Evolutionary conservation across 2,797 vertebrate species (phyloP), one percentile per base, ranked within the genome.

Genomic region (Etheostoma perlongum): DNA sequence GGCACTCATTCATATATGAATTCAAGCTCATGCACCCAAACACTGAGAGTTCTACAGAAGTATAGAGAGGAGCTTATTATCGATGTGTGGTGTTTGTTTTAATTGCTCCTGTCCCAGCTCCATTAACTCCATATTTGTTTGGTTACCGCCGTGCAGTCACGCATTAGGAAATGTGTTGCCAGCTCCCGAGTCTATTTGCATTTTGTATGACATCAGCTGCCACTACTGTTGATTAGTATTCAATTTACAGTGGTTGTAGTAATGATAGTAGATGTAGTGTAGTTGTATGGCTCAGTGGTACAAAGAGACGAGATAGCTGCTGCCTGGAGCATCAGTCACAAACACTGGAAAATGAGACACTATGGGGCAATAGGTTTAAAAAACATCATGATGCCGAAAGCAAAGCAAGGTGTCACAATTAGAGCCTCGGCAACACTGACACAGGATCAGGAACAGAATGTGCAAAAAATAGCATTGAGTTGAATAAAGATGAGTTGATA

Each of bases 101-200:
- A 88, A 91, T 90, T 89, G 77, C 74, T 86, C 61, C 61, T 44
- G 36, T 83, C 72, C 66, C 74, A 23, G 62, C 47, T 40, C 36
- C 36, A 65, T 82, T 78, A 69, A 79, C 62, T 60, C 52, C 57
- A 53, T 62, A 73, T 84, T 83, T 77, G 49, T 87, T 83, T 84
- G 62, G 72, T 72, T 68, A 42, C 82, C 48, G 61, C 55, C 55
- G 40, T 65, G 71, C 66, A 77, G 64, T 75, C 66, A 30, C 23
- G 3, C 77, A 79, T 65, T 71, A 74, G 58, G 57, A 74, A 74
- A 63, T 55, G 42, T 5, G 13, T 14, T 14, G 4, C 42, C 42
- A 11, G 36, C 36, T 40, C 36, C 36, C 14, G 6, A 10, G 46
- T 58, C 15, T 21, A 18, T 64, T 6, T 57, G 12, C 15, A 14